Evolutionary conservation across 2,888 invertebrate species (phyloP).

Genomic region (Cremastinae sp.): DNA sequence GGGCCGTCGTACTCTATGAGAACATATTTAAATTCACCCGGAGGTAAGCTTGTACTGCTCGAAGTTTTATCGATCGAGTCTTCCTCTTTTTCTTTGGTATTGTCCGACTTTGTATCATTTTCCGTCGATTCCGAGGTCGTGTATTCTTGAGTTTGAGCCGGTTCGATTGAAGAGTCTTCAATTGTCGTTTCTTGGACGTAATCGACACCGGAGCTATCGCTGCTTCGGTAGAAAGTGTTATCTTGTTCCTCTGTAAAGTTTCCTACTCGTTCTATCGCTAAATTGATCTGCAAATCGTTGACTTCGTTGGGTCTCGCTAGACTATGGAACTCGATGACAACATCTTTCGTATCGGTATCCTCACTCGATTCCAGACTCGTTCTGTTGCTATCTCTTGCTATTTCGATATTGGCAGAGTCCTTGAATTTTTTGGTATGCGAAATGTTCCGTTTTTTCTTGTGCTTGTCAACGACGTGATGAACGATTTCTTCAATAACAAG

Average conservation of each 20-base stretch:
- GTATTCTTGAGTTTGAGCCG: slow-evolving; percentile 66
- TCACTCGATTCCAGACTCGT: slow-evolving; percentile 22
- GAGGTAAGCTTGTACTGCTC: background rate
- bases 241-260: background rate
- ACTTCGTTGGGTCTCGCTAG: slow-evolving; percentile 10
- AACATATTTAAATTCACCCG: slow-evolving; percentile 20
- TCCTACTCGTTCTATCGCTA: slow-evolving; percentile 17
- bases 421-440: slow-evolving; percentile 64
- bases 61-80: background rate
- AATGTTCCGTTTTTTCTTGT: slow-evolving; percentile 7
- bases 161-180: slow-evolving; percentile 19
- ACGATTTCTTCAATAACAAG: slow-evolving; percentile 72
- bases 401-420: slow-evolving; percentile 64
- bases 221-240: background rate
- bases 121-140: slow-evolving; percentile 64
- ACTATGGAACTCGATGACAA: slow-evolving; percentile 27
- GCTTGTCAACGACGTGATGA: slow-evolving; percentile 70
- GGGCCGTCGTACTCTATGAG: slow-evolving; percentile 51
- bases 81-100: slow-evolving; percentile 63
- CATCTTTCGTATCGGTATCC: background rate
- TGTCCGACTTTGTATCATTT: slow-evolving; percentile 33
- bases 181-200: slow-evolving; percentile 16
- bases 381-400: slow-evolving; percentile 45
- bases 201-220: too few species aligned
- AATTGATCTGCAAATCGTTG: slow-evolving; percentile 22